Percentiles rank a stretch among this genome's conserved stretches.
phyloP scores from a whole-genome alignment of 2,888 invertebrate genomes.

The Netelia inedita region DNA sequence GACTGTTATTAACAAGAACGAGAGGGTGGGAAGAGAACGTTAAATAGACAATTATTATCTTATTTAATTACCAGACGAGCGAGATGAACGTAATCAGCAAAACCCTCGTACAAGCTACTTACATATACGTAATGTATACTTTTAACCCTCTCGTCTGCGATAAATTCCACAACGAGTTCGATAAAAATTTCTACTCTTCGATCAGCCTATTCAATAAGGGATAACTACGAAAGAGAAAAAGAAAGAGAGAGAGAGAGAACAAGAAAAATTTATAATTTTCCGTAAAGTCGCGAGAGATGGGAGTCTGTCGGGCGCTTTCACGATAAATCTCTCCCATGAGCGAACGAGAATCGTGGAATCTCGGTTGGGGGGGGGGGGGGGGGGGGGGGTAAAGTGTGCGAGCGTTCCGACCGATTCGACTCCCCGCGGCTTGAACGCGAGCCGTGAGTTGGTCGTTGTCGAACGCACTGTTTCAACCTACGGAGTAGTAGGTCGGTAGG shows the following conservation, averaged over 20 bases:
- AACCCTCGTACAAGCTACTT: no score
- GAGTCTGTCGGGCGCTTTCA: slow-evolving; percentile 46
- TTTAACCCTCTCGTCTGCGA: no score
- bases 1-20: no score
- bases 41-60: no score
- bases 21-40: no score
- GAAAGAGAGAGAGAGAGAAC: background rate
- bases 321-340: slow-evolving; percentile 52
- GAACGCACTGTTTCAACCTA: slow-evolving; percentile 38
- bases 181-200: no score
- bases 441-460: slow-evolving; percentile 36
- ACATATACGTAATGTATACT: no score
- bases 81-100: no score
- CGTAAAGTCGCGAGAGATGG: slow-evolving; percentile 4
- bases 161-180: no score
- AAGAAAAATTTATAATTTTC: background rate
- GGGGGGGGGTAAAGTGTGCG: slow-evolving; percentile 24
- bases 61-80: no score
- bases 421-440: slow-evolving; percentile 63
- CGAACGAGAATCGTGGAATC: slow-evolving; percentile 42
- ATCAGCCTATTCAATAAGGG: no score
- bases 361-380: background rate
- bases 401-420: background rate
- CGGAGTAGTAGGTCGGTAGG: slow-evolving; percentile 77
- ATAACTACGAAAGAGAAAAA: background rate